These are phyloP conservation scores for Leiothrix lutea DNA, from an alignment of 2,113 vertebrate species.

Conservation along the genomic window DNA sequence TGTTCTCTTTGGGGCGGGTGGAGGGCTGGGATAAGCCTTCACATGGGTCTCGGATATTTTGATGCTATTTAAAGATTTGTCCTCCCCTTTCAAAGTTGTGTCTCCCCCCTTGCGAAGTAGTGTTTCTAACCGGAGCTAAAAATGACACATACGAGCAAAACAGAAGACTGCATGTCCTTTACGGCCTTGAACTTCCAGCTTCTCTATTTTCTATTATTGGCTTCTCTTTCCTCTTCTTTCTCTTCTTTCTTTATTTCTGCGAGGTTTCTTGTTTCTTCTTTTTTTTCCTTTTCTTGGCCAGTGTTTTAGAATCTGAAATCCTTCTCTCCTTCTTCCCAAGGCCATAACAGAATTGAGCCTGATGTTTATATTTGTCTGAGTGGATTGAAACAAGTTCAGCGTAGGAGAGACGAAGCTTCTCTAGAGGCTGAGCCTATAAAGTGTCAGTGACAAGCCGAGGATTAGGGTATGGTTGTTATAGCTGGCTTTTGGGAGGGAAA, in stretches of 20 bases:
- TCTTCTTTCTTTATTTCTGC: not conserved
- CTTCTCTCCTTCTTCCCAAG: not conserved
- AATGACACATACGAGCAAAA: slow-evolving; percentile 1
- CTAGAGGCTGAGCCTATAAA: not conserved
- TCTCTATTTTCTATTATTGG: not conserved
- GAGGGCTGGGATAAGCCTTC: not conserved
- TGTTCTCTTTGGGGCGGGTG: not conserved
- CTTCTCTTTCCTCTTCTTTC: not conserved
- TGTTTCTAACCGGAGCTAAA: slow-evolving; percentile 25
- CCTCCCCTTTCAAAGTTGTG: not conserved
- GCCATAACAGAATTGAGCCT: not conserved
- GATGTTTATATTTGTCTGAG: not conserved
- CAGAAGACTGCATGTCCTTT: not conserved
- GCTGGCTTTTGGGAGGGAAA: slow-evolving; percentile 15
- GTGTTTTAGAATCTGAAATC: not conserved
- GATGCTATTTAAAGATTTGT: slow-evolving; percentile 36
- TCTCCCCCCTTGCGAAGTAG: not conserved
- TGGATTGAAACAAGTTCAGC: not conserved
- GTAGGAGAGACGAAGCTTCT: not conserved
- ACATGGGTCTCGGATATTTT: not conserved
- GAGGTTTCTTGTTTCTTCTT: not conserved
- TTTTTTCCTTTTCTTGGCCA: not conserved
- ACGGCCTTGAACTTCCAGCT: not conserved
- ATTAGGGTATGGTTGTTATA: not conserved
- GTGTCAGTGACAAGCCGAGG: slow-evolving; percentile 4